Percentiles rank a stretch among this genome's conserved stretches.
phyloP scores from a whole-genome alignment of 1,140 invertebrate genomes.

The Trinorchestia longiramus region DNA sequence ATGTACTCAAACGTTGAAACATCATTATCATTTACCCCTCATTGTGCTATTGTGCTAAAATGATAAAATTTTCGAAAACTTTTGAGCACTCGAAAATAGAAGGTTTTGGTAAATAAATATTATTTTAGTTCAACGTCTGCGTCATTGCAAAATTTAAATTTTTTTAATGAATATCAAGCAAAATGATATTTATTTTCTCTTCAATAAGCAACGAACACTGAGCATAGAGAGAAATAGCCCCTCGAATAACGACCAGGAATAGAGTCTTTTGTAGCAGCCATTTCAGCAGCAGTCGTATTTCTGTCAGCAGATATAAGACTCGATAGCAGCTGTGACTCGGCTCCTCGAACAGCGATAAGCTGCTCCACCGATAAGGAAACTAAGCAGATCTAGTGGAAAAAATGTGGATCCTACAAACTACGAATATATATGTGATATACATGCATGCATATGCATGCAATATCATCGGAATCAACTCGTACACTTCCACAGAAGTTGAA shows the following conservation, averaged over 20 bases:
- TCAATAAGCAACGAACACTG: neutral
- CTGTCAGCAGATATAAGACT: slow-evolving; percentile 31
- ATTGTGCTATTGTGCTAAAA: neutral
- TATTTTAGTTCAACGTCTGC: neutral
- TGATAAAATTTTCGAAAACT: neutral
- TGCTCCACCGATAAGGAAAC: neutral
- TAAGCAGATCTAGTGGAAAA: neutral
- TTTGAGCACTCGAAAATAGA: neutral
- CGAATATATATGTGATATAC: no score
- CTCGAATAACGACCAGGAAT: neutral
- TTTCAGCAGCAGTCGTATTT: neutral
- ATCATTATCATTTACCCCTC: neutral
- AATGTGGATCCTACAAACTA: neutral
- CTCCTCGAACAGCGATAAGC: slow-evolving; percentile 5
- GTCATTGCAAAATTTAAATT: neutral
- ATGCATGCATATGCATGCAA: neutral
- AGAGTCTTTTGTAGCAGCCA: neutral
- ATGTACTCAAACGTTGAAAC: neutral
- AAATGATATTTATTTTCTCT: neutral
- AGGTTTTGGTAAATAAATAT: neutral
- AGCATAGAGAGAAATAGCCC: neutral
- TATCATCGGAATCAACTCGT: neutral
- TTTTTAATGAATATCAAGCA: neutral
- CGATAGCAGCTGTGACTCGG: slow-evolving; percentile 33
- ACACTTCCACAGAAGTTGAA: no score